Evolutionary conservation across 2,797 vertebrate species (phyloP).

Genomic region (Rousettus madagascariensis): DNA sequence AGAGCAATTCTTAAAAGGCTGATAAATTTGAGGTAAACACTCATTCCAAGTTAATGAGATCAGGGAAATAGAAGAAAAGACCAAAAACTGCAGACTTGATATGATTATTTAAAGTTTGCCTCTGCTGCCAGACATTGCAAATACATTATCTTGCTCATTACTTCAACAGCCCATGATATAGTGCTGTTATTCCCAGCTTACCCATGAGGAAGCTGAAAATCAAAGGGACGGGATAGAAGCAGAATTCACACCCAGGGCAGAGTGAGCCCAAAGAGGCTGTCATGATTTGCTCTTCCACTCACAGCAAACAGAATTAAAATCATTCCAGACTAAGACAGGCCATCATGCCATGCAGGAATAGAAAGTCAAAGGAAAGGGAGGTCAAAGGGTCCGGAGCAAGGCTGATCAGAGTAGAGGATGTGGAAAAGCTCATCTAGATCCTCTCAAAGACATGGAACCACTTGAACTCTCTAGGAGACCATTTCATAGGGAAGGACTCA

Average conservation of each 20-base stretch:
- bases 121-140: not conserved
- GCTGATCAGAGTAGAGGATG: not conserved
- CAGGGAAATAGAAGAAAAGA: not conserved
- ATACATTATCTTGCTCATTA: accelerated
- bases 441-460: not conserved
- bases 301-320: not conserved
- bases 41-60: not conserved
- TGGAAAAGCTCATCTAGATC: not conserved
- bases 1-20: not conserved
- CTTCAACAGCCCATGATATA: not conserved
- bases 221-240: not conserved
- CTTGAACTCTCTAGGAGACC: not conserved
- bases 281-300: not conserved
- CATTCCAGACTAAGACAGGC: not conserved
- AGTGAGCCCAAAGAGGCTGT: not conserved
- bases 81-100: not conserved
- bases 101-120: not conserved
- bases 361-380: not conserved
- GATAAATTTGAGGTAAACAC: not conserved
- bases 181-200: not conserved
- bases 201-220: not conserved
- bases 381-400: not conserved
- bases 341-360: not conserved
- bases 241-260: not conserved
- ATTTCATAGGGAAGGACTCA: not conserved